Percentiles rank a stretch among this genome's conserved stretches.
These are phyloP conservation scores for Micoletzkya japonica DNA, from an alignment of 2,888 invertebrate genomes.

Conservation along the genomic window DNA sequence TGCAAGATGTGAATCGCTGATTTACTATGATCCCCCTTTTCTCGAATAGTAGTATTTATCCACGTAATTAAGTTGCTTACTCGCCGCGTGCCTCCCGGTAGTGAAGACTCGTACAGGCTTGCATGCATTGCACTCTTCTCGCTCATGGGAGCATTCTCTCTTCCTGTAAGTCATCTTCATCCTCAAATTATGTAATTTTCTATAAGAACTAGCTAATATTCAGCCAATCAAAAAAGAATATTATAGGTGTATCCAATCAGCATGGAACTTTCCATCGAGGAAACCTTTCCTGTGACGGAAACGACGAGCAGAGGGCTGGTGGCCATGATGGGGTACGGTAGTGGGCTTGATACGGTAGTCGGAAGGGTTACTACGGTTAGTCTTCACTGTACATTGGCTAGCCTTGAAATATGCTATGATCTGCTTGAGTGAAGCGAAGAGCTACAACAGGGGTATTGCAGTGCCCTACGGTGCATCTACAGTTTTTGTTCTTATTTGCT, in stretches of 20 bases:
- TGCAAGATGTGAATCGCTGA: too few relatives aligned
- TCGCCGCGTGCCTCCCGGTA: too few relatives aligned
- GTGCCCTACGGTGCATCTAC: too few relatives aligned
- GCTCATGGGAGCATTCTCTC: neutral
- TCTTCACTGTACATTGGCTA: too few relatives aligned
- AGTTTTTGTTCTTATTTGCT: too few relatives aligned
- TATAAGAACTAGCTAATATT: neutral
- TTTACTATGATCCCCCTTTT: too few relatives aligned
- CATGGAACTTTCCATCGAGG: constrained; percentile 13
- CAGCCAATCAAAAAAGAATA: neutral
- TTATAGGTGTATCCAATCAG: constrained; percentile 15
- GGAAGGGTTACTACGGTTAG: too few relatives aligned
- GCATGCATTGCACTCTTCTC: neutral
- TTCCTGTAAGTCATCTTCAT: neutral
- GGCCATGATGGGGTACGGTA: constrained; percentile 7
- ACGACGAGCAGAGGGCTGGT: constrained; percentile 16
- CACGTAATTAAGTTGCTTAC: too few relatives aligned
- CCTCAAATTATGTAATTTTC: neutral
- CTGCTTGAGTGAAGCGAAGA: too few relatives aligned
- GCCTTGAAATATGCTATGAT: too few relatives aligned
- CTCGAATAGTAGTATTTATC: too few relatives aligned
- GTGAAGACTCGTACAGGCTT: neutral
- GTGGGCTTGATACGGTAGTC: neutral
- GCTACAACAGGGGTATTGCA: too few relatives aligned
- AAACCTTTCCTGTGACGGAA: constrained; percentile 16